These are phyloP conservation scores for Sylvicola cinctus DNA, from an alignment of 2,888 invertebrate species.

Conservation along the genomic window DNA sequence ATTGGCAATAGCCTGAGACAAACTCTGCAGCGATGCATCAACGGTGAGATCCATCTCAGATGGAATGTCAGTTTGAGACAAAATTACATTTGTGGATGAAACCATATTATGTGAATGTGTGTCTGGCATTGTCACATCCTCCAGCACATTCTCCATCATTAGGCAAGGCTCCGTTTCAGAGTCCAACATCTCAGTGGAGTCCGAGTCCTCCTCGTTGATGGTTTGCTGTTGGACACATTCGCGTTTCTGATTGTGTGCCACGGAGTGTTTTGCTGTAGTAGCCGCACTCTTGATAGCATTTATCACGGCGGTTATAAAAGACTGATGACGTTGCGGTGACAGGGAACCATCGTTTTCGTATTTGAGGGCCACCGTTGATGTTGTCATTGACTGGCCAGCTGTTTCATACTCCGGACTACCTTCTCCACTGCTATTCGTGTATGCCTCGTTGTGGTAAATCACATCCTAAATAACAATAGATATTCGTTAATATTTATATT, in stretches of 20 bases:
- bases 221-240: too few species aligned
- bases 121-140: conserved; percentile 41
- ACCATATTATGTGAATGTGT: conserved; percentile 46
- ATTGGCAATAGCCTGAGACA: conserved; percentile 55
- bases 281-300: conserved; percentile 42
- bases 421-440: conserved; percentile 43
- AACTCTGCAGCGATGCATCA: conserved; percentile 50
- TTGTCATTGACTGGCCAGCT: conserved; percentile 12
- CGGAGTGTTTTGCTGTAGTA: conserved; percentile 11
- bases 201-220: conserved; percentile 32
- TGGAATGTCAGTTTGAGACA: conserved; percentile 27
- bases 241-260: background rate
- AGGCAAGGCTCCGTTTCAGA: conserved; percentile 67
- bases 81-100: conserved; percentile 33
- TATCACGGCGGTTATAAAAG: conserved; percentile 51
- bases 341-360: conserved; percentile 24
- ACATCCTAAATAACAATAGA: conserved; percentile 33
- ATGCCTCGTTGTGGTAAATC: conserved; percentile 60
- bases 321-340: conserved; percentile 40
- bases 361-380: background rate
- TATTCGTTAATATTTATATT: conserved; percentile 2
- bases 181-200: conserved; percentile 58
- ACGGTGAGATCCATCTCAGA: conserved; percentile 17
- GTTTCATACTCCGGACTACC: conserved; percentile 36
- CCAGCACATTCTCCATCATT: conserved; percentile 57